A percentile compares a stretch with the other conserved stretches of the same genome.
These are phyloP conservation scores for Esox niger DNA, from an alignment of 2,113 vertebrate species.

Conservation along the genomic window DNA sequence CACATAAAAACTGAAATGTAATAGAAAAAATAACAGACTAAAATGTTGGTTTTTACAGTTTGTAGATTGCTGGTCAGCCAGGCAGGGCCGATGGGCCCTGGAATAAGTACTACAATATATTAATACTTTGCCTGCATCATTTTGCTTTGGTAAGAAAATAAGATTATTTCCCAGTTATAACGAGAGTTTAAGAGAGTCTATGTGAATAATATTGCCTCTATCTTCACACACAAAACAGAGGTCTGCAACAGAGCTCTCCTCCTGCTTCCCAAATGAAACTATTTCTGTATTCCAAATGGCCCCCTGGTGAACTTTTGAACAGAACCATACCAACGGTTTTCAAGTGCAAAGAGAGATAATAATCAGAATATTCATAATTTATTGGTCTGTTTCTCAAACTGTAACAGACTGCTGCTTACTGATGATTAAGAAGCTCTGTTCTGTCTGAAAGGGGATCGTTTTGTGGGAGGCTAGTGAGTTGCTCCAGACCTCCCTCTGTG, in stretches of 20 bases:
- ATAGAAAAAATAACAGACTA: neutral
- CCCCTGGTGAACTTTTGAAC: neutral
- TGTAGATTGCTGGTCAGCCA: slow-evolving; percentile 6
- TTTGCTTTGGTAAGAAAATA: slow-evolving; percentile 11
- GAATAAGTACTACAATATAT: slow-evolving; percentile 4
- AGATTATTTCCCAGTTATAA: neutral
- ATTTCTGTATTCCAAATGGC: neutral
- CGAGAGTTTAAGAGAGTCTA: slow-evolving; percentile 7
- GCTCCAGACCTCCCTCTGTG: slow-evolving; percentile 27
- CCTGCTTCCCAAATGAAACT: slow-evolving; percentile 7
- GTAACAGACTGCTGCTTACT: slow-evolving; percentile 7
- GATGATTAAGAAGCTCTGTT: neutral
- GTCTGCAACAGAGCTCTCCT: neutral
- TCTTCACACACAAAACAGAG: slow-evolving; percentile 12
- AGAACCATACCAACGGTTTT: too few species aligned
- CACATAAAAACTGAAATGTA: slow-evolving; percentile 26
- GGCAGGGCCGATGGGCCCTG: neutral
- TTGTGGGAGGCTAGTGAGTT: slow-evolving; percentile 2
- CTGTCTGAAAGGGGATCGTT: slow-evolving; percentile 1
- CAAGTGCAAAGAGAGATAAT: slow-evolving; percentile 8
- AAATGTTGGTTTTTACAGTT: too few species aligned
- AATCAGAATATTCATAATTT: slow-evolving; percentile 5
- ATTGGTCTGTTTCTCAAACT: neutral
- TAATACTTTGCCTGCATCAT: neutral
- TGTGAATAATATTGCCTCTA: slow-evolving; percentile 2